Percentiles rank a stretch among this genome's conserved stretches.
phyloP scores from a whole-genome alignment of 2,797 vertebrate genomes.

The Poeciliopsis paucimaculata region DNA sequence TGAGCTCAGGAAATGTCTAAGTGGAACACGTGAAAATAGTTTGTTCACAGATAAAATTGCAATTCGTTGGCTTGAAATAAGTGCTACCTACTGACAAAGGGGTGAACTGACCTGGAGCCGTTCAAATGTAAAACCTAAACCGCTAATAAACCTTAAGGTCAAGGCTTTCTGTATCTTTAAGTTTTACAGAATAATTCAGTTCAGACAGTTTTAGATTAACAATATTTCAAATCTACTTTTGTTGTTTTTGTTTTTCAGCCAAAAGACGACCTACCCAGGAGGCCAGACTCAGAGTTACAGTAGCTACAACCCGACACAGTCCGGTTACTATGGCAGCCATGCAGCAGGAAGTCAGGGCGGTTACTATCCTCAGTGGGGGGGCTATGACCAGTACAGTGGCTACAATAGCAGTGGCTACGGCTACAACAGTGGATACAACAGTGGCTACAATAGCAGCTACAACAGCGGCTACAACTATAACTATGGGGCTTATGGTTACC shows the following conservation, averaged over 20 bases:
- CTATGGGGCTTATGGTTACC: constrained; percentile 82
- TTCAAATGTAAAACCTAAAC: not conserved
- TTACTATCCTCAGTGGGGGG: constrained; percentile 86
- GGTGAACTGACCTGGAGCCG: not conserved
- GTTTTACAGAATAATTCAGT: not conserved
- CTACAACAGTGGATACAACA: constrained; percentile 72
- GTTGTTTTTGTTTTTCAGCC: constrained; percentile 61
- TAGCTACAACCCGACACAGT: constrained; percentile 79
- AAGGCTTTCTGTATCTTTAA: not conserved
- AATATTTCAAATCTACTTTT: not conserved
- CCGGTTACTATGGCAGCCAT: constrained; percentile 72
- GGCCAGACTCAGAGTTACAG: constrained; percentile 80
- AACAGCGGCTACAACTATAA: constrained; percentile 78
- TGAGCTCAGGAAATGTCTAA: no score
- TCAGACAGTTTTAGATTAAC: not conserved
- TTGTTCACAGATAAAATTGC: not conserved
- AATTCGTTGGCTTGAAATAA: not conserved
- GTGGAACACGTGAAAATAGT: not conserved
- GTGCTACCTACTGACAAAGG: not conserved
- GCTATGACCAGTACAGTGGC: constrained; percentile 86
- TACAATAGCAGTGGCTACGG: constrained; percentile 77
- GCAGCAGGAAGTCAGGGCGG: constrained; percentile 50
- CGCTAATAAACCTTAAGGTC: not conserved
- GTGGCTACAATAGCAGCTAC: constrained; percentile 71
- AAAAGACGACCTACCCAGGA: constrained; percentile 83